Evolutionary conservation across 2,888 invertebrate species (phyloP).

Genomic region (Pollenia griseotomentosa): DNA sequence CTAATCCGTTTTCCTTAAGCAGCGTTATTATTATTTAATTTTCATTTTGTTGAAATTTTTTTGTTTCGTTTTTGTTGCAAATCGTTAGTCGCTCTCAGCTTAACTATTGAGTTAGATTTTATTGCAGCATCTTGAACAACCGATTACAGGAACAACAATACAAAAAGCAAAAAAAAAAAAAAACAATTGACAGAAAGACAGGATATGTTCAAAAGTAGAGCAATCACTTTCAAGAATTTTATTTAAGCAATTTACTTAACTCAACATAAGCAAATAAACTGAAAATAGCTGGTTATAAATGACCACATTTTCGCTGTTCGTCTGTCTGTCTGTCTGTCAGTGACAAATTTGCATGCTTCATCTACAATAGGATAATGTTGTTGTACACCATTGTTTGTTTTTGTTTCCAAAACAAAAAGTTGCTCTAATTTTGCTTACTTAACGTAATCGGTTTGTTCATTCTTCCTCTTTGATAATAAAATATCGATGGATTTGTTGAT

Average conservation of each 20-base stretch:
- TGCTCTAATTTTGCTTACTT: constrained; percentile 62
- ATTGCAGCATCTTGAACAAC: constrained; percentile 83
- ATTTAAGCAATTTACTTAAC: constrained; percentile 39
- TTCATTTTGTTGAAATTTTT: constrained; percentile 73
- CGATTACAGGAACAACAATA: constrained; percentile 69
- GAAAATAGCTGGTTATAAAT: constrained; percentile 43
- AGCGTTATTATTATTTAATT: constrained; percentile 81
- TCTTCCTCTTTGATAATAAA: constrained; percentile 31
- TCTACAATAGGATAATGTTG: neutral
- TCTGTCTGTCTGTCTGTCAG: neutral
- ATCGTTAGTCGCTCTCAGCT: constrained; percentile 52
- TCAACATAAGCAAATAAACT: constrained; percentile 22
- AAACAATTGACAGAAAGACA: constrained; percentile 28
- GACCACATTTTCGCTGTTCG: constrained; percentile 39
- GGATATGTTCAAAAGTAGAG: constrained; percentile 59
- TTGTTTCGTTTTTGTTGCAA: neutral
- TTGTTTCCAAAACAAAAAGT: constrained; percentile 22
- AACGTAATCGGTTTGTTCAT: constrained; percentile 66
- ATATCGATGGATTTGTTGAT: constrained; percentile 53
- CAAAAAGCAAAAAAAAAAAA: constrained; percentile 51
- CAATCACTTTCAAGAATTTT: constrained; percentile 61
- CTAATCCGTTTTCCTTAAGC: constrained; percentile 82
- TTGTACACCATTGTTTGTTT: constrained; percentile 11
- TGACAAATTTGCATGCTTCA: neutral
- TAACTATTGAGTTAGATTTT: constrained; percentile 80